Base-by-base conservation (phyloP, 2,888 invertebrate genomes). In the Meiosimyza decipiens region DNA sequence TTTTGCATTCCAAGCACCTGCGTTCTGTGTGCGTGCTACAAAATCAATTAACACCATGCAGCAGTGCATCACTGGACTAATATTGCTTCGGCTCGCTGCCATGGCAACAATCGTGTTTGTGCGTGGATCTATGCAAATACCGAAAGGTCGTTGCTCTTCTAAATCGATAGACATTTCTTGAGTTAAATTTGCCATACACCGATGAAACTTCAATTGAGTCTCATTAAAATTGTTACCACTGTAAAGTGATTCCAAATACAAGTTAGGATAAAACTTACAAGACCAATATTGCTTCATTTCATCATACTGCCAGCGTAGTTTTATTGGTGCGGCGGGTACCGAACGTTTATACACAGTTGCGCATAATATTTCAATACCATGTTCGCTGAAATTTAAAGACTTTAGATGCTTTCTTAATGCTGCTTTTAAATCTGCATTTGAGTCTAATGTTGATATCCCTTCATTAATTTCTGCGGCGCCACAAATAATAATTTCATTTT, bases 41-140 rank as follows among this genome's bases (percentile, higher is more conserved):
- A 93, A 89, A 86, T 97, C 97, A 71, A 97, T 90, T 12, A 93
- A 93, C 51, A 95, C 87, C 94, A 98, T 96, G 0, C 92, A 88
- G 5, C 95, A 91, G 88, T 98, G 98, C 84, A 93, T 91, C 63
- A 94, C 86, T 0, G 95, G 94, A 87, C 94, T 93, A n/a, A 75
- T 71, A 2, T 88, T 80, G 50, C 88, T 84, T 71, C 88, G 85
- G 75, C 88, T 74, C 22, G 75, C 75, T 0, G 92, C 90, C 11
- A 93, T 87, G 0, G 95, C 91, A 0, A 97, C 90, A 7, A 93
- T 86, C 6, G 91, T 89, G 16, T 90, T 88, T 0, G 84, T 84
- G 6, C 87, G 85, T 0, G 96, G 95, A 88, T 97, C 94, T 0
- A 95, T 91, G 16, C 96, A 90, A 1, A 95, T 89, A 3, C 91